Conservation (phyloP, 2,888 invertebrate species). For the Chaetogeoica ovagalla region DNA sequence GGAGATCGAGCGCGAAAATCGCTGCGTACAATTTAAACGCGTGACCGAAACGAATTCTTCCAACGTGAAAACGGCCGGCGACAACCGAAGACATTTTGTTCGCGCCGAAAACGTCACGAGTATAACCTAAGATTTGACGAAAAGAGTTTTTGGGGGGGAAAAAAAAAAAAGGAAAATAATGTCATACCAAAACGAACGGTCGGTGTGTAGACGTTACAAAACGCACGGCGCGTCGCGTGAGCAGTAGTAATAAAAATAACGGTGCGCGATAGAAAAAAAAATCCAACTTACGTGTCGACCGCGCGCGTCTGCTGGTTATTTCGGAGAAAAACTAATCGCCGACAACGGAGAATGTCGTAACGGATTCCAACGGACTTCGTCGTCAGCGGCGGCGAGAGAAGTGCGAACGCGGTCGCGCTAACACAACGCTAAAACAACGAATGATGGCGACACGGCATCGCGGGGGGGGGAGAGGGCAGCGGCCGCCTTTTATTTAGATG, state of each 20-base stretch:
- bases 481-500: not conserved
- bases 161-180: not conserved
- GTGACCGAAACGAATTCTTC: too few species aligned
- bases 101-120: not conserved
- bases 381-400: not conserved
- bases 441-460: conserved; percentile 43
- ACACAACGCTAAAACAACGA: conserved; percentile 27
- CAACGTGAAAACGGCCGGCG: too few species aligned
- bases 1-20: too few species aligned
- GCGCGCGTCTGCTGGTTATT: not conserved
- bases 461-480: too few species aligned
- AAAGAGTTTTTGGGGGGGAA: not conserved
- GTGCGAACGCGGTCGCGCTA: conserved; percentile 9
- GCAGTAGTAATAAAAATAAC: not conserved
- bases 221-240: too few species aligned
- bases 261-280: not conserved
- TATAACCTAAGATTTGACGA: conserved; percentile 21
- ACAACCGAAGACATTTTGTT: too few species aligned
- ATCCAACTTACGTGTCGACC: conserved; percentile 20
- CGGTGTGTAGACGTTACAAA: not conserved
- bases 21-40: too few species aligned
- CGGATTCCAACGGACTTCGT: conserved; percentile 41
- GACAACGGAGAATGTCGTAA: not conserved
- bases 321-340: not conserved
- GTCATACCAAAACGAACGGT: too few species aligned